phyloP scores from a whole-genome alignment of 2,113 vertebrate species.

The Asarcornis scutulata region DNA sequence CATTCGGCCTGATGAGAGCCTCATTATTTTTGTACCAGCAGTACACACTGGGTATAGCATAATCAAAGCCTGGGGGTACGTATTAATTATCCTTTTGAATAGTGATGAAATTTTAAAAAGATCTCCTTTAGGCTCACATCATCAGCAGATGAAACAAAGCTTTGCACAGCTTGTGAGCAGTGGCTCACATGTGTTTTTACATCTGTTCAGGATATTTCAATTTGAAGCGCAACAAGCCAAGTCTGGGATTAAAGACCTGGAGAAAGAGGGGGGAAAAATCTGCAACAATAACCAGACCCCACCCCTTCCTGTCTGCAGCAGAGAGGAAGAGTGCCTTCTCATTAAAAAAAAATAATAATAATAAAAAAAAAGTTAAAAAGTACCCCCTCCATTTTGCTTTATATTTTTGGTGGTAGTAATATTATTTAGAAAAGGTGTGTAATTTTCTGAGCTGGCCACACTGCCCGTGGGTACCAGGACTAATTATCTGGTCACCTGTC shows the following conservation, averaged over 20 bases:
- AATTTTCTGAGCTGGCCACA: not conserved
- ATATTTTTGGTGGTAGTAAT: not conserved
- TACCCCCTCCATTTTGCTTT: slow-evolving; percentile 19
- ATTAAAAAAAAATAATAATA: not conserved
- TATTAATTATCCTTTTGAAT: slow-evolving; percentile 99
- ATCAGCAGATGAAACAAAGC: slow-evolving; percentile 97
- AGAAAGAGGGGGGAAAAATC: slow-evolving; percentile 56
- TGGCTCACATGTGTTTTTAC: slow-evolving; percentile 96
- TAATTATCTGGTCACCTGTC: not conserved
- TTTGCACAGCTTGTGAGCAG: slow-evolving; percentile 89
- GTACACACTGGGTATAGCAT: slow-evolving; percentile 92
- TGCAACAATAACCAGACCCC: slow-evolving; percentile 62
- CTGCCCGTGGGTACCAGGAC: not conserved
- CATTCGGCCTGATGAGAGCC: slow-evolving; percentile 91
- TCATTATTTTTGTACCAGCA: slow-evolving; percentile 94
- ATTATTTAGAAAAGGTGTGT: not conserved
- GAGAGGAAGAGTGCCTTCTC: not conserved
- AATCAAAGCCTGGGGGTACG: slow-evolving; percentile 99
- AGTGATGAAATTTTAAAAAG: slow-evolving; percentile 99
- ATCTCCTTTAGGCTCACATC: slow-evolving; percentile 96
- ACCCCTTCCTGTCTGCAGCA: slow-evolving; percentile 25
- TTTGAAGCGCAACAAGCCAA: slow-evolving; percentile 92
- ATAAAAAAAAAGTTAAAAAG: not conserved
- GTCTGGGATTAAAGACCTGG: slow-evolving; percentile 89
- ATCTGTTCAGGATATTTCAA: slow-evolving; percentile 99